Percentiles rank a stretch among this genome's conserved stretches.
phyloP scores from a whole-genome alignment of 2,888 invertebrate species.

The Pollenia labialis region DNA sequence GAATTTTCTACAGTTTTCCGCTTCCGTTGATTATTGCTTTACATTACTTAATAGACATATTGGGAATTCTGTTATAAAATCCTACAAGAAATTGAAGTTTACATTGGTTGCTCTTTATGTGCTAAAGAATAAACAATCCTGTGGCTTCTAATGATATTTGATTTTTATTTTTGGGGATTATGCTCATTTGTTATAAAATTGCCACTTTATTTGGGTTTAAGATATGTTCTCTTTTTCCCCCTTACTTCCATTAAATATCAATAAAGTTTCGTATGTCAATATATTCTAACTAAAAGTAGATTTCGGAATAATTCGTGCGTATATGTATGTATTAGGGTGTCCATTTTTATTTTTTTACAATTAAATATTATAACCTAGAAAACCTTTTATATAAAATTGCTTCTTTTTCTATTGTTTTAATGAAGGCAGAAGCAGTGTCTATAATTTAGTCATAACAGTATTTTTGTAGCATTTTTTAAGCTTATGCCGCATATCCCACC shows the following conservation, averaged over 20 bases:
- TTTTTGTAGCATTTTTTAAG: too few relatives aligned
- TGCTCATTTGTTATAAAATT: slow-evolving; percentile 52
- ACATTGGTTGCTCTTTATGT: neutral
- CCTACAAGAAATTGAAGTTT: slow-evolving; percentile 14
- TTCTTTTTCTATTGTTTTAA: too few relatives aligned
- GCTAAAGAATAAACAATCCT: too few relatives aligned
- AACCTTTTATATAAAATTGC: too few relatives aligned
- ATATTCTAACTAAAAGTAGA: neutral
- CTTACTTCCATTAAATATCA: slow-evolving; percentile 12
- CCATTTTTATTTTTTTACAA: too few relatives aligned
- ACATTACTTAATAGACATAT: slow-evolving; percentile 1
- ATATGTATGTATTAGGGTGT: neutral
- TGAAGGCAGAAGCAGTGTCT: too few relatives aligned
- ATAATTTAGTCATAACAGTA: too few relatives aligned
- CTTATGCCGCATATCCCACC: too few relatives aligned
- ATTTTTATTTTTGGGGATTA: slow-evolving; percentile 52
- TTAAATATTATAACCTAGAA: too few relatives aligned
- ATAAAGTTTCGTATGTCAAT: neutral
- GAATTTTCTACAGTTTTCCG: slow-evolving; percentile 15
- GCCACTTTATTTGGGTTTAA: slow-evolving; percentile 52
- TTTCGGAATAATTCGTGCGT: slow-evolving; percentile 14
- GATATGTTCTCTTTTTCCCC: slow-evolving; percentile 29
- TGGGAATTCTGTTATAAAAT: slow-evolving; percentile 1
- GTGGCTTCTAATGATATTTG: slow-evolving; percentile 24
- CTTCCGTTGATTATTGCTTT: slow-evolving; percentile 32